Evolutionary conservation across 1,140 invertebrate species (phyloP).

Genomic region (Acromyrmex echinatior): DNA sequence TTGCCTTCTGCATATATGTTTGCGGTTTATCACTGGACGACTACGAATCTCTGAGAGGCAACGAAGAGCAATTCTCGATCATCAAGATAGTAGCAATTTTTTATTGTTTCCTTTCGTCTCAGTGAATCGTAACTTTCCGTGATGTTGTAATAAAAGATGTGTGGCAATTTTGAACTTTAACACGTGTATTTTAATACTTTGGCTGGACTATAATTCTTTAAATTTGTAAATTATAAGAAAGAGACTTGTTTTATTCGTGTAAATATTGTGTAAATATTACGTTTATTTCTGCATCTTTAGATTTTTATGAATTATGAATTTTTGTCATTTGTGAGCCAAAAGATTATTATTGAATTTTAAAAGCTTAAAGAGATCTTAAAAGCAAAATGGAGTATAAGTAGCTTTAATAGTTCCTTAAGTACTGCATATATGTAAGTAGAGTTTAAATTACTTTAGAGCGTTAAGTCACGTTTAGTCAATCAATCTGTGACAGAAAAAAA

Average conservation of each 20-base stretch:
- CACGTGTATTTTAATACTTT: not conserved
- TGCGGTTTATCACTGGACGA: slow-evolving; percentile 57
- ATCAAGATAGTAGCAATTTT: slow-evolving; percentile 42
- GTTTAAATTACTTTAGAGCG: not conserved
- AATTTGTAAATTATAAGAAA: not conserved
- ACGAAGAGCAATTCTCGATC: not conserved
- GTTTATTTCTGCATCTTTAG: not conserved
- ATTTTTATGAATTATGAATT: not conserved
- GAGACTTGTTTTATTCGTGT: not conserved
- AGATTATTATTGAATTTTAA: not conserved
- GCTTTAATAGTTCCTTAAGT: not conserved
- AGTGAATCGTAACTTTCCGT: not conserved
- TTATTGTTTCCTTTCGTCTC: not conserved
- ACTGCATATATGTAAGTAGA: not conserved
- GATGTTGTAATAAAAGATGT: not conserved
- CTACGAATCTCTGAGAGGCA: slow-evolving; percentile 56
- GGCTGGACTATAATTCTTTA: not conserved
- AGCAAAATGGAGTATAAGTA: not conserved
- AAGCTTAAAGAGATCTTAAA: not conserved
- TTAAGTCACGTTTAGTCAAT: not conserved
- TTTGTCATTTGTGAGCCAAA: not conserved
- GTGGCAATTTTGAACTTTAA: not conserved
- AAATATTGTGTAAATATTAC: not conserved
- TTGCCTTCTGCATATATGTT: slow-evolving; percentile 20
- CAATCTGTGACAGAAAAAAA: not conserved